Evolutionary conservation across 92 coral and sea anemone species (phyloP).

Genomic region (Epizoanthus rinbou): DNA sequence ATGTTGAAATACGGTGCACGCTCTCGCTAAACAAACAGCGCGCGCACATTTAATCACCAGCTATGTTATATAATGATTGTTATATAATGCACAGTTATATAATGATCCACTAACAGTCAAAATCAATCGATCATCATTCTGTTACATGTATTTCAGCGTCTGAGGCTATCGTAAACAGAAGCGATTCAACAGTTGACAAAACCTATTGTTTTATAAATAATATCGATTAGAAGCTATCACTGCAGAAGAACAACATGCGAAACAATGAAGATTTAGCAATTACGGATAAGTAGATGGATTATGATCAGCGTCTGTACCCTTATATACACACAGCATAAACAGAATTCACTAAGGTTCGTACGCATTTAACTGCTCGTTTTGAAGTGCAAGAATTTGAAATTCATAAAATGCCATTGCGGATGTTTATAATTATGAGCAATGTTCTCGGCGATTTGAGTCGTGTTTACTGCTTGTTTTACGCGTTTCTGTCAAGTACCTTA

Average conservation of each 20-base stretch:
- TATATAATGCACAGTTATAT: too few species aligned
- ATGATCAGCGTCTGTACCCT: neutral
- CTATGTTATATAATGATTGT: too few species aligned
- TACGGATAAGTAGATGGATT: neutral
- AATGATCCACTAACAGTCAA: neutral
- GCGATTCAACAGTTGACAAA: slow-evolving; percentile 2
- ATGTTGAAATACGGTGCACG: too few species aligned
- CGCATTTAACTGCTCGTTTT: neutral
- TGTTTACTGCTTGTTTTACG: neutral
- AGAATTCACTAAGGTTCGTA: neutral
- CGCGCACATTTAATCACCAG: too few species aligned
- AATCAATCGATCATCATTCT: neutral
- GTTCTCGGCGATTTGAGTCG: slow-evolving; percentile 17
- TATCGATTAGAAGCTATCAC: neutral
- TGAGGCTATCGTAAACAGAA: neutral
- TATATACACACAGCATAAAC: neutral
- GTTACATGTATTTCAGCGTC: neutral
- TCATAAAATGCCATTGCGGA: neutral
- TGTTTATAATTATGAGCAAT: neutral
- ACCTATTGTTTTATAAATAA: slow-evolving; percentile 2
- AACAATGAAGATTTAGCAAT: neutral
- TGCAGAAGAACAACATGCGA: neutral
- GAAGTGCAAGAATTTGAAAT: neutral
- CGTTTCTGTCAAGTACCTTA: slow-evolving; percentile 2
- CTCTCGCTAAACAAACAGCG: too few species aligned